These are phyloP conservation scores for western clawed frog (Xenopus tropicalis) DNA, from an alignment of 2,113 vertebrate genomes.

Conservation along the genomic window DNA sequence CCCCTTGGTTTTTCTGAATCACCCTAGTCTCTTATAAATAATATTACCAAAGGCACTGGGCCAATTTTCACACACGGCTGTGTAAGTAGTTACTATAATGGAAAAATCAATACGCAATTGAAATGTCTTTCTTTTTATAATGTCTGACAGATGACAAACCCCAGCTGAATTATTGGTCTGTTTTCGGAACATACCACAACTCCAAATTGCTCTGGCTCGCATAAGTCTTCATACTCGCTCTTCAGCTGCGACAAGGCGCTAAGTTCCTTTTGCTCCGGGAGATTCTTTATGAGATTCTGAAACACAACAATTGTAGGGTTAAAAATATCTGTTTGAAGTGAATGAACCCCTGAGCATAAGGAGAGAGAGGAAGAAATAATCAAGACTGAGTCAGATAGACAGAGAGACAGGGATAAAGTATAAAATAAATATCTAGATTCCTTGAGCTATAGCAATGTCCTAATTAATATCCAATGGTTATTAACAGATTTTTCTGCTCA, in stretches of 20 bases:
- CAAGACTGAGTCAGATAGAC: no score
- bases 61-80: constrained; percentile 24
- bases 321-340: neutral
- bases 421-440: no score
- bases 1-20: constrained; percentile 30
- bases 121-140: constrained; percentile 38
- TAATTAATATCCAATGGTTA: no score
- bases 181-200: constrained; percentile 83
- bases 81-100: constrained; percentile 33
- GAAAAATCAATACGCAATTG: constrained; percentile 34
- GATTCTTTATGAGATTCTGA: constrained; percentile 93
- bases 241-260: constrained; percentile 84
- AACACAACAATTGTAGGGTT: constrained; percentile 51
- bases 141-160: constrained; percentile 10
- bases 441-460: no score
- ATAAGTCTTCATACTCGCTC: constrained; percentile 88
- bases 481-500: no score
- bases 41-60: constrained; percentile 36
- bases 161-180: neutral
- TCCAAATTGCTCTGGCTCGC: constrained; percentile 94
- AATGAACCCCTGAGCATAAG: no score
- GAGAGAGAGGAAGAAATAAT: no score
- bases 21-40: constrained; percentile 33
- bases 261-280: constrained; percentile 92
- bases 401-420: no score